A percentile compares a stretch with the other conserved stretches of the same genome.
phyloP scores from a whole-genome alignment of 1,140 invertebrate genomes.

The Stegodyphus dumicola region DNA sequence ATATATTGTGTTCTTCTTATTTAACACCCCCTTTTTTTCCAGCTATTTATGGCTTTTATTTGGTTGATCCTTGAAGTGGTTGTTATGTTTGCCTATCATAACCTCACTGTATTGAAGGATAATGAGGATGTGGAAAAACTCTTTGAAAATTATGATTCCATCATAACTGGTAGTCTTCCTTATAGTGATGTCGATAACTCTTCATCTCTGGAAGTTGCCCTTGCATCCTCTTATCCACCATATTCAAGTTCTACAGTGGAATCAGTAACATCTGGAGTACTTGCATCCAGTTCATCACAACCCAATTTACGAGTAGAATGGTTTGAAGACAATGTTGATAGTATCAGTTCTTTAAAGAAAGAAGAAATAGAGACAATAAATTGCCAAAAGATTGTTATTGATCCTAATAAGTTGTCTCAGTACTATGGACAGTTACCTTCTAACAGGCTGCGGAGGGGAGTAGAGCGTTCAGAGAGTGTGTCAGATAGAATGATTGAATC shows the following conservation, averaged over 20 bases:
- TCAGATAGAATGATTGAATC: conserved; percentile 55
- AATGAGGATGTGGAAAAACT: conserved; percentile 37
- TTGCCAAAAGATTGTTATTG: conserved; percentile 18
- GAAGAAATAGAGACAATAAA: conserved; percentile 53
- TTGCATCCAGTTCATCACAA: conserved; percentile 30
- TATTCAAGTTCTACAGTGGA: conserved; percentile 4
- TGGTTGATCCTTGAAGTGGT: conserved; percentile 45
- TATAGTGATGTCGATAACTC: conserved; percentile 37
- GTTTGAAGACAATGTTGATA: conserved; percentile 27
- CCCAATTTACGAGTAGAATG: conserved; percentile 48
- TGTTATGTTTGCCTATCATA: conserved; percentile 38
- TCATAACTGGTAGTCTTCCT: conserved; percentile 39
- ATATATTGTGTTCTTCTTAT: no score
- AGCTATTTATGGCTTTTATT: conserved; percentile 58
- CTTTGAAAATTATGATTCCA: conserved; percentile 42
- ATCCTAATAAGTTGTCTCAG: background rate
- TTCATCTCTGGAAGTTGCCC: conserved; percentile 40
- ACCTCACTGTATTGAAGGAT: conserved; percentile 28
- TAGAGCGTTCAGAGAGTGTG: conserved; percentile 10
- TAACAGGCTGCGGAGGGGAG: background rate
- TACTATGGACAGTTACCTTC: background rate
- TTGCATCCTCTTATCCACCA: conserved; percentile 45
- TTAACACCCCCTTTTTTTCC: background rate
- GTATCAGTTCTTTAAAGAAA: conserved; percentile 5
- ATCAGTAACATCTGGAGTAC: background rate